These are phyloP conservation scores for Ametastegia equiseti DNA, from an alignment of 2,888 invertebrate genomes.

Conservation along the genomic window DNA sequence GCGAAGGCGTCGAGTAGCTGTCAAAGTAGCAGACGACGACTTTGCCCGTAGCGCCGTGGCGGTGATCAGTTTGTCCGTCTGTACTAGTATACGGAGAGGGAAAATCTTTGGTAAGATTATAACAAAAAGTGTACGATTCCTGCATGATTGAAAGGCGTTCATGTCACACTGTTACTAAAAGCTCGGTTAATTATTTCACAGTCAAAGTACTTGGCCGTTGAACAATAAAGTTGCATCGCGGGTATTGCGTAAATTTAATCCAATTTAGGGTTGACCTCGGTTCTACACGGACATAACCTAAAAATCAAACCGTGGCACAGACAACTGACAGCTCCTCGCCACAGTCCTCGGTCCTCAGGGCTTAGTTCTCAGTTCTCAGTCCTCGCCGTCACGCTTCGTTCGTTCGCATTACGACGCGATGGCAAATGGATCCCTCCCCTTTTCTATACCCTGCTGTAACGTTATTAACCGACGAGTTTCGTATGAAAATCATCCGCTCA, in stretches of 20 bases:
- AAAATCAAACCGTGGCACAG: background rate
- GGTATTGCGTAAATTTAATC: conserved; percentile 74
- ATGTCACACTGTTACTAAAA: conserved; percentile 60
- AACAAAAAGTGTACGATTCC: conserved; percentile 57
- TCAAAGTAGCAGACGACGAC: conserved; percentile 61
- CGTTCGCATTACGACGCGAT: background rate
- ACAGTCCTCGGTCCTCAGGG: no score
- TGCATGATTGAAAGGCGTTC: conserved; percentile 65
- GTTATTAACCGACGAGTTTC: background rate
- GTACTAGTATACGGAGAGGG: conserved; percentile 63
- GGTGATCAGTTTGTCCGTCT: conserved; percentile 59
- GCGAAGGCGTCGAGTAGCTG: conserved; percentile 52
- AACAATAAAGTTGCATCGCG: conserved; percentile 66
- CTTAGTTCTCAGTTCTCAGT: no score
- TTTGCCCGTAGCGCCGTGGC: conserved; percentile 66
- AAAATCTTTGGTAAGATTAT: conserved; percentile 68
- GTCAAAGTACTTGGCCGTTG: conserved; percentile 36
- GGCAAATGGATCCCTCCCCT: background rate
- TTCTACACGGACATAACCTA: conserved; percentile 30
- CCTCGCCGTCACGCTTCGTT: no score
- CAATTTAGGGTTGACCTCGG: conserved; percentile 73
- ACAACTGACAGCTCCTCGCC: background rate
- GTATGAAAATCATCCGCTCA: background rate
- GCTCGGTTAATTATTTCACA: conserved; percentile 33
- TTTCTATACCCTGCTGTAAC: background rate